Conservation (phyloP, 2,888 invertebrate genomes). For the Xestobium rufovillosum region DNA sequence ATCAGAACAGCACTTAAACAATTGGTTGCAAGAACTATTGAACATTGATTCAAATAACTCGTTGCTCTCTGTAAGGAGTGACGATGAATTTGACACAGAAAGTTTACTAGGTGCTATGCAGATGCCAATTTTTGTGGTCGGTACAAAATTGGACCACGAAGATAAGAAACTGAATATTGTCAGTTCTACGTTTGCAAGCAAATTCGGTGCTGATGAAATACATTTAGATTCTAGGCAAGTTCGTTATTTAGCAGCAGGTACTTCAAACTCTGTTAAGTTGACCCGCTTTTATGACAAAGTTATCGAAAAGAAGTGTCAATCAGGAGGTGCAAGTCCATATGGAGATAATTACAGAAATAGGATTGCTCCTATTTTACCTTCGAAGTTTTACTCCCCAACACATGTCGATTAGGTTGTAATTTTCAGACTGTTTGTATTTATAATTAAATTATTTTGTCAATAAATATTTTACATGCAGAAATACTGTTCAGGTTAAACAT, state of each 20-base stretch:
- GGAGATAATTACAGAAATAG: constrained; percentile 35
- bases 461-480: too few relatives aligned
- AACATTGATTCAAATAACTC: constrained; percentile 57
- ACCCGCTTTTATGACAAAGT: constrained; percentile 91
- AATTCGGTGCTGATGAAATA: constrained; percentile 91
- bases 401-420: constrained; percentile 30
- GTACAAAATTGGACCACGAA: constrained; percentile 84
- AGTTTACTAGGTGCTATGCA: constrained; percentile 78
- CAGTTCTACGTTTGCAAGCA: constrained; percentile 68
- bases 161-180: constrained; percentile 64
- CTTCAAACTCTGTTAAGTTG: constrained; percentile 88
- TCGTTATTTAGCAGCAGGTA: constrained; percentile 86
- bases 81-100: constrained; percentile 75
- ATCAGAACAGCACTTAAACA: constrained; percentile 86
- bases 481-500: too few relatives aligned
- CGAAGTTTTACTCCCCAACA: constrained; percentile 39
- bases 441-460: too few relatives aligned
- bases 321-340: constrained; percentile 34
- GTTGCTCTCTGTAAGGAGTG: constrained; percentile 28
- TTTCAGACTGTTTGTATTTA: too few relatives aligned
- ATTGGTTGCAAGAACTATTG: constrained; percentile 88
- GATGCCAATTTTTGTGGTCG: constrained; percentile 91
- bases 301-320: constrained; percentile 48
- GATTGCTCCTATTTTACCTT: constrained; percentile 34
- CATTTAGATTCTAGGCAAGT: constrained; percentile 67